Percentiles rank a stretch among this genome's conserved stretches.
Conservation (phyloP, 2,113 vertebrate species). For the Marmota monax region DNA sequence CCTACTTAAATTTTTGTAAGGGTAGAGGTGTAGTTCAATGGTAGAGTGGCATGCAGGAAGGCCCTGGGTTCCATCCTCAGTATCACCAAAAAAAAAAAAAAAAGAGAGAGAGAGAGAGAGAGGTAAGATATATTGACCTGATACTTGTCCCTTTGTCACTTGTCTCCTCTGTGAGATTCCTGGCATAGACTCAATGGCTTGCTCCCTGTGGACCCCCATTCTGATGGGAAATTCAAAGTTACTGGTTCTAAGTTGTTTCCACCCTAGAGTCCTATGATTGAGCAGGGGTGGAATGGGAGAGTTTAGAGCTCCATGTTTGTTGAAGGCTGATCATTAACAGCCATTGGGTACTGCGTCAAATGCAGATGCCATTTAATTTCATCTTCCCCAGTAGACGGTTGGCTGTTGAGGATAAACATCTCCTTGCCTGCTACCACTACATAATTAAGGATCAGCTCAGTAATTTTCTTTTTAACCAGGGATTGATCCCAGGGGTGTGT, state of each 20-base stretch:
- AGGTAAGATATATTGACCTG: background rate
- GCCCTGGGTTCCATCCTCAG: background rate
- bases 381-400: background rate
- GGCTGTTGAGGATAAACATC: background rate
- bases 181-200: accelerated
- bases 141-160: background rate
- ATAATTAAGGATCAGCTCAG: background rate
- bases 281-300: no score
- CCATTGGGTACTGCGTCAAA: background rate
- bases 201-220: background rate
- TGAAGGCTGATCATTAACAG: background rate
- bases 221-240: background rate
- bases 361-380: background rate
- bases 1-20: background rate
- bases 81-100: background rate
- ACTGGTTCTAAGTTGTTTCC: background rate
- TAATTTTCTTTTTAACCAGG: no score
- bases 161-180: background rate
- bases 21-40: background rate
- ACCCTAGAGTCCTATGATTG: background rate
- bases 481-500: no score
- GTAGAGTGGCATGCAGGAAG: background rate
- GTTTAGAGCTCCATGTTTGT: background rate
- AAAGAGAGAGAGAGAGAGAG: no score
- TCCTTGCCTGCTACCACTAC: background rate